Percentiles rank a stretch among this genome's conserved stretches.
Conservation (phyloP, 2,888 invertebrate genomes). For the Diarsia brunnea region DNA sequence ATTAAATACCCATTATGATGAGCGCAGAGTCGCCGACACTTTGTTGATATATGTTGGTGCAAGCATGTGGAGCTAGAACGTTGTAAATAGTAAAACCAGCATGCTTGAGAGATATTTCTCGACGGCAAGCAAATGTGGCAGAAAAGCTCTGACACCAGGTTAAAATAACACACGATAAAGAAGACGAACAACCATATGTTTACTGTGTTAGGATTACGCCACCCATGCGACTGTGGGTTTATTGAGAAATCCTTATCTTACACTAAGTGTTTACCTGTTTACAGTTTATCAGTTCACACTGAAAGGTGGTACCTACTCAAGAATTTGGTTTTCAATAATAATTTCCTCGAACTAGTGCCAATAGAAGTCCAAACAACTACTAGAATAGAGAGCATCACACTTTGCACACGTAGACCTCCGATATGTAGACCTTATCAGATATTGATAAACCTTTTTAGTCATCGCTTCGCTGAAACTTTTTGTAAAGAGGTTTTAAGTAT, state of each 20-base stretch:
- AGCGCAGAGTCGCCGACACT: background rate
- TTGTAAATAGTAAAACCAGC: background rate
- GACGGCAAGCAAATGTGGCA: too few species aligned
- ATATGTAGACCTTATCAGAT: constrained; percentile 37
- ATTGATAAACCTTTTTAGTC: constrained; percentile 39
- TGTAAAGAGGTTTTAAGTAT: constrained; percentile 9
- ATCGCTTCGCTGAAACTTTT: constrained; percentile 11
- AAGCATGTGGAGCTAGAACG: background rate
- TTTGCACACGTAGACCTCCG: constrained; percentile 34
- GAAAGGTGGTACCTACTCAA: constrained; percentile 39
- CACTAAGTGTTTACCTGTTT: constrained; percentile 33
- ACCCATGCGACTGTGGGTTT: constrained; percentile 23
- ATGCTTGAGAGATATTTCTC: too few species aligned
- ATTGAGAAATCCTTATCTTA: constrained; percentile 53
- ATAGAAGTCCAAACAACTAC: constrained; percentile 32
- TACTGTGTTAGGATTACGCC: constrained; percentile 20
- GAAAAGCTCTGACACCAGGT: too few species aligned
- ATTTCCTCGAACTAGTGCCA: constrained; percentile 41
- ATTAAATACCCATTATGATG: too few species aligned
- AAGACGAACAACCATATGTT: background rate
- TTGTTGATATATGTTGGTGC: background rate
- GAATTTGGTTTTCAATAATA: constrained; percentile 50
- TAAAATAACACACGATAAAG: too few species aligned
- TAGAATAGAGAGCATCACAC: constrained; percentile 39
- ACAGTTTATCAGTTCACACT: constrained; percentile 45